phyloP scores from a whole-genome alignment of 2,113 vertebrate genomes.

The Chloroceryle aenea region DNA sequence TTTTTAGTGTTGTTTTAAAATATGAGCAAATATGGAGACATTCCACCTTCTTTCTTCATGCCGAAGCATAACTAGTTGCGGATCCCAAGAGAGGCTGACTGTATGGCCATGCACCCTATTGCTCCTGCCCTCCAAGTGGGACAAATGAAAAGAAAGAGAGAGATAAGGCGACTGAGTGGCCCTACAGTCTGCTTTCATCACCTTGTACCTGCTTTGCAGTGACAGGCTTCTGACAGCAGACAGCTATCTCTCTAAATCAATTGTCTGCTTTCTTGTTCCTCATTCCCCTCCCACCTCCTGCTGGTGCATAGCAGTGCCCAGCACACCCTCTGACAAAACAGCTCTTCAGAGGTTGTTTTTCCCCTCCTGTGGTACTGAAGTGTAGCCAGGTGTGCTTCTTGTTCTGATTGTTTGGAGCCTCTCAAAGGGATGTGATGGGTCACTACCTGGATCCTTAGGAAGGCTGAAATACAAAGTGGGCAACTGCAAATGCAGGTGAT shows the following conservation, averaged over 20 bases:
- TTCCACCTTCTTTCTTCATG: neutral
- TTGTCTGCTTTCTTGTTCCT: neutral
- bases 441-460: neutral
- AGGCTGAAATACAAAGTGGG: neutral
- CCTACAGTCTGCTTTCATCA: conserved; percentile 13
- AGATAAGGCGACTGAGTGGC: neutral
- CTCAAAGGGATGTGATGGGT: neutral
- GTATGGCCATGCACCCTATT: neutral
- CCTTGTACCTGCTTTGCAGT: conserved; percentile 9
- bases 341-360: neutral
- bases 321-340: neutral
- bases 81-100: conserved; percentile 27
- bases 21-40: conserved; percentile 24
- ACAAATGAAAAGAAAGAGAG: neutral
- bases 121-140: conserved; percentile 16
- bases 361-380: neutral
- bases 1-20: conserved; percentile 54
- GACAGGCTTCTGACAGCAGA: conserved; percentile 25
- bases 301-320: neutral
- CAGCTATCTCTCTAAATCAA: conserved; percentile 25
- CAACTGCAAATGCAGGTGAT: neutral
- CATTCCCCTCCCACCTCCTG: conserved; percentile 16
- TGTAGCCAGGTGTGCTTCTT: neutral
- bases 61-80: conserved; percentile 40
- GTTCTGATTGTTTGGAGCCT: neutral